Percentiles rank a stretch among this genome's conserved stretches.
These are phyloP conservation scores for Notodonta dromedarius DNA, from an alignment of 2,888 invertebrate genomes.

Conservation along the genomic window DNA sequence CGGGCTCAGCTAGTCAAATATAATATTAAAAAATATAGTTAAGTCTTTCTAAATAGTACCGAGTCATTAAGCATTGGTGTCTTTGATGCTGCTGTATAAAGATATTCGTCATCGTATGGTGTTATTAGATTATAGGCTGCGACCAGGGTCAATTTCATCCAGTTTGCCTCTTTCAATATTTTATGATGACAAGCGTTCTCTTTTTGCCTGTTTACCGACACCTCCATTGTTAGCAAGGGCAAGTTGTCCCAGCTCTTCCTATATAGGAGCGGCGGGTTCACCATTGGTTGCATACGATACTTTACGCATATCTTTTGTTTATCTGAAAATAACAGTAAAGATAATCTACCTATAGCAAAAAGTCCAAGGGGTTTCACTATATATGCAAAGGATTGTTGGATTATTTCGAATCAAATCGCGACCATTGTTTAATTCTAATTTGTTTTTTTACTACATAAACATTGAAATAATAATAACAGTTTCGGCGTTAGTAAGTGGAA, in stretches of 20 bases:
- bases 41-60: conserved; percentile 40
- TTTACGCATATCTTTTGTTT: conserved; percentile 51
- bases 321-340: conserved; percentile 55
- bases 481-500: too few species aligned
- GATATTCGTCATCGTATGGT: conserved; percentile 46
- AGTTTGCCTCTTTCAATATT: conserved; percentile 56
- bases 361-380: too few species aligned
- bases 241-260: conserved; percentile 72
- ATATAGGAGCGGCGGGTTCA: conserved; percentile 42
- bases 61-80: conserved; percentile 49
- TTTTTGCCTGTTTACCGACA: conserved; percentile 49
- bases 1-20: too few species aligned
- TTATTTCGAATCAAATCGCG: too few species aligned
- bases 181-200: conserved; percentile 54
- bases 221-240: conserved; percentile 60
- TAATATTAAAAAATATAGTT: too few species aligned
- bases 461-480: too few species aligned
- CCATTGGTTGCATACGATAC: conserved; percentile 66
- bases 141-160: conserved; percentile 63
- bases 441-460: too few species aligned
- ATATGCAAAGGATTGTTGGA: too few species aligned
- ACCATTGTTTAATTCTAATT: too few species aligned
- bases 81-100: conserved; percentile 63
- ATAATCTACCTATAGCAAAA: too few species aligned
- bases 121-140: conserved; percentile 64